A percentile compares a stretch with the other conserved stretches of the same genome.
phyloP scores from a whole-genome alignment of 2,888 invertebrate species.

The Lasioglossum malachurum region DNA sequence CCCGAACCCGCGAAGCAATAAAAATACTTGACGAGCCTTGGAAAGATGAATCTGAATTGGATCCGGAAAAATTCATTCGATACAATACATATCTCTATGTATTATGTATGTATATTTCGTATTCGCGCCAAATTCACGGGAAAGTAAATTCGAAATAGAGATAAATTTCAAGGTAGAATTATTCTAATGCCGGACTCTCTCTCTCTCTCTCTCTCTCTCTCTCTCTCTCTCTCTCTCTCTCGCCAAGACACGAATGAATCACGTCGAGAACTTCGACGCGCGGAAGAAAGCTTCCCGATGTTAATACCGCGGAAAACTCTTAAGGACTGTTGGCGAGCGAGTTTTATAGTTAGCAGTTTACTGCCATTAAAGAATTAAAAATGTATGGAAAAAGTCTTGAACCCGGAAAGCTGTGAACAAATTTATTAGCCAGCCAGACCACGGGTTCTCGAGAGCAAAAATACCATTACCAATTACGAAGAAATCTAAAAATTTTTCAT shows the following conservation, averaged over 20 bases:
- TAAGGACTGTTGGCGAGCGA: neutral
- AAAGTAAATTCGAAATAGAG: conserved; percentile 1
- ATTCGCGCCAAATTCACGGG: neutral
- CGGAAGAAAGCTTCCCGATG: neutral
- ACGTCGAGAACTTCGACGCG: neutral
- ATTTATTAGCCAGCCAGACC: neutral
- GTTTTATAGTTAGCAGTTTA: neutral
- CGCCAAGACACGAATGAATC: neutral
- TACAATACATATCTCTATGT: neutral
- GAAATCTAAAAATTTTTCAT: neutral
- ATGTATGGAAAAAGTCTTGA: neutral
- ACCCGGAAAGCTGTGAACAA: neutral
- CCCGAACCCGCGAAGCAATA: neutral
- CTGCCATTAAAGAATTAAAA: conserved; percentile 11
- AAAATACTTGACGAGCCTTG: conserved; percentile 3
- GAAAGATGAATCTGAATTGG: neutral
- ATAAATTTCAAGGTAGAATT: no score
- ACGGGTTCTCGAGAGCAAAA: neutral
- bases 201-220: no score
- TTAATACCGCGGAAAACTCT: neutral
- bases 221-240: no score
- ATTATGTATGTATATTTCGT: neutral
- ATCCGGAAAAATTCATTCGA: neutral
- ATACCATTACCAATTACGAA: neutral
- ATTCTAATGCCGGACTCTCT: no score